These are phyloP conservation scores for Oophaga pumilio DNA, from an alignment of 2,113 vertebrate species.

Conservation along the genomic window DNA sequence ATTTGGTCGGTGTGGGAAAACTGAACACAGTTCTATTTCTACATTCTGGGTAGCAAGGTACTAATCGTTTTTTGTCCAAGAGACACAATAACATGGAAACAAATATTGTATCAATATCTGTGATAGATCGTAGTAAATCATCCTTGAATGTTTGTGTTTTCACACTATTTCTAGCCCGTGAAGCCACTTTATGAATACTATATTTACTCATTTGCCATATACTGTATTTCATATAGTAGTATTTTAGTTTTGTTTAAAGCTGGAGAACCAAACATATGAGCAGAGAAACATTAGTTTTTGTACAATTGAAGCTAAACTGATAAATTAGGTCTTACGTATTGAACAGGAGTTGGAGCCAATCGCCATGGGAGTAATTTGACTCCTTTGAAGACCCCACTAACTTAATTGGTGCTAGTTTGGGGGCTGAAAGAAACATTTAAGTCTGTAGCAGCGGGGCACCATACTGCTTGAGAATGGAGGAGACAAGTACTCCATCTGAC, in stretches of 20 bases:
- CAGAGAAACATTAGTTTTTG: slow-evolving; percentile 71
- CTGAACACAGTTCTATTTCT: not conserved
- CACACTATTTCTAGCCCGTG: not conserved
- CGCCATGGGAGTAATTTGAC: slow-evolving; percentile 85
- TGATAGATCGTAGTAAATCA: not conserved
- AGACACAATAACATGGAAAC: not conserved
- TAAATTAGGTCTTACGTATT: slow-evolving; percentile 99
- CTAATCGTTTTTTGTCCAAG: not conserved
- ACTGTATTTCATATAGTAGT: slow-evolving; percentile 12
- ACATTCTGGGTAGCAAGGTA: not conserved
- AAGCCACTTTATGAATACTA: not conserved
- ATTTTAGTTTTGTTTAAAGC: slow-evolving; percentile 62
- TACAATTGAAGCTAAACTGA: slow-evolving; percentile 95
- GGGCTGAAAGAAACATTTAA: slow-evolving; percentile 86
- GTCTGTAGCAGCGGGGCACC: slow-evolving; percentile 79
- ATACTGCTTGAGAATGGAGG: slow-evolving; percentile 85
- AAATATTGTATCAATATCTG: not conserved
- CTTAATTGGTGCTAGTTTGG: slow-evolving; percentile 95
- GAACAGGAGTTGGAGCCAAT: slow-evolving; percentile 89
- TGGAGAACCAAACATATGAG: slow-evolving; percentile 69
- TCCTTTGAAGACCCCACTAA: slow-evolving; percentile 84
- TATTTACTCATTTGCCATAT: slow-evolving; percentile 6
- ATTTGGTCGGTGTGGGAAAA: no score
- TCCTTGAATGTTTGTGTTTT: not conserved
- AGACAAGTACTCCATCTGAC: slow-evolving; percentile 91